Base-by-base conservation (phyloP, 2,113 vertebrate genomes). In the Tetrao urogallus region DNA sequence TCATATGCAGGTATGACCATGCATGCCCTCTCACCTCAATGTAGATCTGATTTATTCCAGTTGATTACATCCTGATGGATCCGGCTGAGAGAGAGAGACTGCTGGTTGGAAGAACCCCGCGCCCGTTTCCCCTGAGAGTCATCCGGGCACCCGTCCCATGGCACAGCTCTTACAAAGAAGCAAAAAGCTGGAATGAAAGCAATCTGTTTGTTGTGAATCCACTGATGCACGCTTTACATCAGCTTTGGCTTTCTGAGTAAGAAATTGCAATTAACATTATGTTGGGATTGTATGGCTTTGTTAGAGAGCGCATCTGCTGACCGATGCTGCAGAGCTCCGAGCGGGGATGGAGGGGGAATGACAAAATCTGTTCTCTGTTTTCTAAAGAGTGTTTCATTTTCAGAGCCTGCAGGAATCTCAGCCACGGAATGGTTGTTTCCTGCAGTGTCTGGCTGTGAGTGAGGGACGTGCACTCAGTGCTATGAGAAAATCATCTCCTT, bases 51-150 rank as follows among this genome's bases (percentile, higher is more conserved):
- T 96, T 82, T 86, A 4, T 96, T 86, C 8, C 86, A 99, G 99
- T 99, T 92, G 98, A 99, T 92, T 99, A 99, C 88, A 97, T 99
- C 94, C 97, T 99, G 84, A 97, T 98, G 97, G 99, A 99, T 91
- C 98, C 98, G 6, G 92, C 88, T 52, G 98, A 99, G 90, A 97
- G 94, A 47, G 86, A 97, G 82, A 98, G 99, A 45, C 97, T 99
- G n/a, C 97, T 97, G 40, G 98, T 99, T 66, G 32, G n/a, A 78
- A 98, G 85, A n/a, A 95, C 97, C 57, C 99, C 98, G 20, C 94
- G 32, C 4, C 38, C 95, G 28, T 99, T 99, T 90, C 98, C 98
- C 67, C 94, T 75, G 32, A 98, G 98, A 92, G 81, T 98, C 80
- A 96, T 99, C 71, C 97, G 98, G 73, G 98, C 97, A 4, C 99